These are phyloP conservation scores for Metacarcinus magister DNA, from an alignment of 2,888 invertebrate species.

Conservation along the genomic window DNA sequence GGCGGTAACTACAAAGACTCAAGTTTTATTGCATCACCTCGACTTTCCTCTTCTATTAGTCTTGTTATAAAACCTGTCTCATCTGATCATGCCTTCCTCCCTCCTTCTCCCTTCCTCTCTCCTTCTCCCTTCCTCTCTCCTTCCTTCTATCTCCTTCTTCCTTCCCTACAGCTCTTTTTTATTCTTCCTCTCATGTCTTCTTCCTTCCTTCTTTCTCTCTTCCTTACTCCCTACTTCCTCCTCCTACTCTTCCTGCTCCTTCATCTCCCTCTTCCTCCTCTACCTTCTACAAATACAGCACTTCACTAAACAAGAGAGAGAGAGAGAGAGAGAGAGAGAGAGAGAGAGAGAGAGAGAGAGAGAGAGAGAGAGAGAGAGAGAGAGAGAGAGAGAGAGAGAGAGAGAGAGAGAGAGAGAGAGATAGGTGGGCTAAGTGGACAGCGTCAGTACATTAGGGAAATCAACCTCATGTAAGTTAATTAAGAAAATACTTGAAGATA, in stretches of 20 bases:
- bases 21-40: constrained; percentile 7
- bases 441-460: not conserved
- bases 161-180: not conserved
- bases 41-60: constrained; percentile 52
- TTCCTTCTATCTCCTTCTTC: not conserved
- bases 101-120: constrained; percentile 32
- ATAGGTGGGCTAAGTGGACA: not conserved
- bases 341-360: constrained; percentile 62
- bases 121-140: not conserved
- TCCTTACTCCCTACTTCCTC: not conserved
- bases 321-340: constrained; percentile 60
- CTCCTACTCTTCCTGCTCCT: not conserved
- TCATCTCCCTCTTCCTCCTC: not conserved
- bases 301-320: constrained; percentile 36
- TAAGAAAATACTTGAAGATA: constrained; percentile 3
- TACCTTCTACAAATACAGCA: not conserved
- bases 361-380: constrained; percentile 61
- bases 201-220: not conserved
- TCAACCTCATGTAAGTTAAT: not conserved
- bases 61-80: constrained; percentile 60
- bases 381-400: constrained; percentile 61
- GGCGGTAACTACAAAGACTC: not conserved
- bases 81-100: not conserved
- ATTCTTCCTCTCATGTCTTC: not conserved
- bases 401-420: too few relatives aligned